A percentile compares a stretch with the other conserved stretches of the same genome.
phyloP scores from a whole-genome alignment of 2,888 invertebrate species.

The Ypsolopha sequella region DNA sequence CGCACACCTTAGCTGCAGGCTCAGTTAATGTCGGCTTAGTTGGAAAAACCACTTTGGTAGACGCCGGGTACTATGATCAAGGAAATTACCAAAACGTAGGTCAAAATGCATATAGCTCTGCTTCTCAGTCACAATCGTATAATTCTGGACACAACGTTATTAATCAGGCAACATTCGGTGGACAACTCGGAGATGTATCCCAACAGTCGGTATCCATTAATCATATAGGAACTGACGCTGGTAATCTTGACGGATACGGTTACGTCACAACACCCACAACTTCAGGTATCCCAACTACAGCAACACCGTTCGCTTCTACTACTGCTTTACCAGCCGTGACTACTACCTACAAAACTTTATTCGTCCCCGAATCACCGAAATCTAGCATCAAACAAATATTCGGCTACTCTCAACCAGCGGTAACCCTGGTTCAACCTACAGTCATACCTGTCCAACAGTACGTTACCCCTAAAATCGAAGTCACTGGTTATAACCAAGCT shows the following conservation, averaged over 20 bases:
- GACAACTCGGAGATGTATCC: conserved; percentile 34
- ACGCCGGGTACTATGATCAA: conserved; percentile 38
- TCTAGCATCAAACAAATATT: conserved; percentile 55
- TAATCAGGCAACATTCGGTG: conserved; percentile 6
- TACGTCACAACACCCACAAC: conserved; percentile 53
- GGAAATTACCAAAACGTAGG: conserved; percentile 20
- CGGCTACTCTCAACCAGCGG: conserved; percentile 48
- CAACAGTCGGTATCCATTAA: conserved; percentile 50
- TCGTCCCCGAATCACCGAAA: conserved; percentile 45
- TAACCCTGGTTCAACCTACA: conserved; percentile 53
- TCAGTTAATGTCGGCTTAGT: conserved; percentile 61
- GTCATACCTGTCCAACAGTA: conserved; percentile 34
- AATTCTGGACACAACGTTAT: background rate
- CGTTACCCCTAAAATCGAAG: conserved; percentile 32
- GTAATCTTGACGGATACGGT: conserved; percentile 44
- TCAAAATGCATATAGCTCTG: background rate
- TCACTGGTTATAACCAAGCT: conserved; percentile 37
- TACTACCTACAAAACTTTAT: conserved; percentile 47
- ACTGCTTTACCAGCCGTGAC: conserved; percentile 37
- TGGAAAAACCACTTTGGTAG: conserved; percentile 57
- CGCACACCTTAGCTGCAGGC: conserved; percentile 56
- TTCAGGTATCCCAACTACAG: conserved; percentile 53
- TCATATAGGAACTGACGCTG: conserved; percentile 43
- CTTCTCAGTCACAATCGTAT: background rate
- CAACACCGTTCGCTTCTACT: conserved; percentile 48